Evolutionary conservation across 2,888 invertebrate species (phyloP).

Genomic region (Leucophenga montana): DNA sequence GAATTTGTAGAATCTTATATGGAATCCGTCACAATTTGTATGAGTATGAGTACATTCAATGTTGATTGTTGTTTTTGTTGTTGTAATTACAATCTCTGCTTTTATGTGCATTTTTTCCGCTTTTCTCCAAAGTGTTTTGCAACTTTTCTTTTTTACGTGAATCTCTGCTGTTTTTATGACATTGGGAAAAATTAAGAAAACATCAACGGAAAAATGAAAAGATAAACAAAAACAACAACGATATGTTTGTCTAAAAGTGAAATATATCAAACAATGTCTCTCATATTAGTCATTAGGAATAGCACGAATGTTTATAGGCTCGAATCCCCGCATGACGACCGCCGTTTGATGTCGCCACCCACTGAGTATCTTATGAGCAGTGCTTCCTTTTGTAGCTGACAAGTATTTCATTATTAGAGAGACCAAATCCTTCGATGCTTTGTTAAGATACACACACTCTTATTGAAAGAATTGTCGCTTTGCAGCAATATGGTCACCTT

Average conservation of each 20-base stretch:
- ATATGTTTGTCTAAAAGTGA: conserved; percentile 61
- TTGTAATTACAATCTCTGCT: neutral
- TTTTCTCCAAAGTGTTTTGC: conserved; percentile 45
- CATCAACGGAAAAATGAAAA: neutral
- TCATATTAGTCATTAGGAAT: conserved; percentile 63
- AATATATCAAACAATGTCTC: conserved; percentile 64
- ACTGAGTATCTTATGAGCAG: too few species aligned
- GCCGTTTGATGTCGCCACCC: neutral
- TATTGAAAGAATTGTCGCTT: too few species aligned
- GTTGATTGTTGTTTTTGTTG: conserved; percentile 3
- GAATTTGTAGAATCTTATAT: too few species aligned
- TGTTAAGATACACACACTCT: too few species aligned
- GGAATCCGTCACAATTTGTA: too few species aligned
- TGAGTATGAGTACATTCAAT: too few species aligned
- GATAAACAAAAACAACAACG: conserved; percentile 56
- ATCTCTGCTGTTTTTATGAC: neutral
- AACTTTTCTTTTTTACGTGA: conserved; percentile 10
- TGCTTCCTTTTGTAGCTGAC: too few species aligned
- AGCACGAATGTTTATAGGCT: conserved; percentile 43
- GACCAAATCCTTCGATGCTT: too few species aligned
- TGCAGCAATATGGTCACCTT: too few species aligned
- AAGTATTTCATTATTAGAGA: too few species aligned
- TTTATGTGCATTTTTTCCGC: conserved; percentile 5
- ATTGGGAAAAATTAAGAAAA: conserved; percentile 6
- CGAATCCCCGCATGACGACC: neutral